A percentile compares a stretch with the other conserved stretches of the same genome.
These are phyloP conservation scores for Hafferia zeledoni DNA, from an alignment of 2,797 vertebrate genomes.

Conservation along the genomic window DNA sequence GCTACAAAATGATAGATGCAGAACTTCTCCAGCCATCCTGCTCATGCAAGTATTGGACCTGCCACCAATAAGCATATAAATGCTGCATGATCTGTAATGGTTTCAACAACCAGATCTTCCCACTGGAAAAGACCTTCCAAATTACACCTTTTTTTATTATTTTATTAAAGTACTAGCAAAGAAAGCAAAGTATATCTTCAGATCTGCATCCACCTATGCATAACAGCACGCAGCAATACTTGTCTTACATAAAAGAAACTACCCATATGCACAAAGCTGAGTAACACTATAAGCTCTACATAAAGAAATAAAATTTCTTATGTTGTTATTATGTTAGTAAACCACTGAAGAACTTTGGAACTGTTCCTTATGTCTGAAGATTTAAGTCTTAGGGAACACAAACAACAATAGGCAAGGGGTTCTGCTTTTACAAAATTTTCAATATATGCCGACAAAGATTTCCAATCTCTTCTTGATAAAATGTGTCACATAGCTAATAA, in stretches of 20 bases:
- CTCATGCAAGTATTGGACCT: background rate
- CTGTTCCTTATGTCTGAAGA: background rate
- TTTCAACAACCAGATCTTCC: background rate
- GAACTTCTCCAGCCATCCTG: background rate
- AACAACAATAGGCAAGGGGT: background rate
- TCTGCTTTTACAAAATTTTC: background rate
- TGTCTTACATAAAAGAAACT: background rate
- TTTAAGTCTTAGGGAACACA: background rate
- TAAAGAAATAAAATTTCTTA: background rate
- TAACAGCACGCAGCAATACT: background rate
- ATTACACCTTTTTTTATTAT: background rate
- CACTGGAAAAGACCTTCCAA: constrained; percentile 17
- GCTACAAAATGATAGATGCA: background rate
- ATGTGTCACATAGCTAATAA: background rate
- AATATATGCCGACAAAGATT: background rate
- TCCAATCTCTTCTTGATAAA: background rate
- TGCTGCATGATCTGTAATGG: background rate
- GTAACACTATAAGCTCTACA: background rate
- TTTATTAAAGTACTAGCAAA: background rate
- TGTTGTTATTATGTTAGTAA: constrained; percentile 1
- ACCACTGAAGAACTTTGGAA: background rate
- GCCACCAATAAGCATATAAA: background rate
- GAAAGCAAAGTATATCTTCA: background rate
- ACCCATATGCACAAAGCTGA: background rate
- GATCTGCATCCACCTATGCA: background rate